These are phyloP conservation scores for Rhea pennata DNA, from an alignment of 2,113 vertebrate species.

Conservation along the genomic window DNA sequence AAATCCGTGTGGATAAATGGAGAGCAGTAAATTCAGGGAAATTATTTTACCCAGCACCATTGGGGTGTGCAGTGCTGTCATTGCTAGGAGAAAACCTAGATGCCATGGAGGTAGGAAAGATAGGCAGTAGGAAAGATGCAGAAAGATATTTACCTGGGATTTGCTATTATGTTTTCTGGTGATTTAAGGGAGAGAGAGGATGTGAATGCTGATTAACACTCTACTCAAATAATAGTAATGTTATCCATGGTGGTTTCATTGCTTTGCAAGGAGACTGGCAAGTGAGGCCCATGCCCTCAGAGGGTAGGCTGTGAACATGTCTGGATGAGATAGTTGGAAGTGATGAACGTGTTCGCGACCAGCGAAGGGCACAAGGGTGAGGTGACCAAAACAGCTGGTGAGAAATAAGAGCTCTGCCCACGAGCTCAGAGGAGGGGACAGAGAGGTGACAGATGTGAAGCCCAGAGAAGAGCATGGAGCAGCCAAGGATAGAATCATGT, in stretches of 20 bases:
- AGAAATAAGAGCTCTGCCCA: not conserved
- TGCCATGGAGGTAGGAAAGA: not conserved
- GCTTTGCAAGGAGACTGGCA: not conserved
- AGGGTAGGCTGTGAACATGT: not conserved
- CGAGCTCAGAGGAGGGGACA: fast-evolving
- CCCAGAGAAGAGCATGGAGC: not conserved
- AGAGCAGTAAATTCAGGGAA: not conserved
- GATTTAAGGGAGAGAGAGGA: not conserved
- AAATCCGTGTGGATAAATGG: not conserved
- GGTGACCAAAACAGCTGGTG: slow-evolving; percentile 24
- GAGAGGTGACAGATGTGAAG: not conserved
- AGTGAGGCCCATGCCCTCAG: not conserved
- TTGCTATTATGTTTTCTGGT: fast-evolving
- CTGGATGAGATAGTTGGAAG: slow-evolving; percentile 17
- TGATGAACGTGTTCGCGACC: not conserved
- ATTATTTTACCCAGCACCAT: not conserved
- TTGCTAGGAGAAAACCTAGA: not conserved
- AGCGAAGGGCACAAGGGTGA: not conserved
- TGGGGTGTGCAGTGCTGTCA: not conserved
- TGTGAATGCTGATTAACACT: not conserved
- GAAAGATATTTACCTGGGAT: not conserved
- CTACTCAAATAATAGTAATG: not conserved
- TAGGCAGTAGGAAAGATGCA: not conserved
- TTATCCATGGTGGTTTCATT: not conserved
- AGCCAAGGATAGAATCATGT: not conserved